Conservation (phyloP, 2,113 vertebrate genomes). For the Lipophrys pholis region DNA sequence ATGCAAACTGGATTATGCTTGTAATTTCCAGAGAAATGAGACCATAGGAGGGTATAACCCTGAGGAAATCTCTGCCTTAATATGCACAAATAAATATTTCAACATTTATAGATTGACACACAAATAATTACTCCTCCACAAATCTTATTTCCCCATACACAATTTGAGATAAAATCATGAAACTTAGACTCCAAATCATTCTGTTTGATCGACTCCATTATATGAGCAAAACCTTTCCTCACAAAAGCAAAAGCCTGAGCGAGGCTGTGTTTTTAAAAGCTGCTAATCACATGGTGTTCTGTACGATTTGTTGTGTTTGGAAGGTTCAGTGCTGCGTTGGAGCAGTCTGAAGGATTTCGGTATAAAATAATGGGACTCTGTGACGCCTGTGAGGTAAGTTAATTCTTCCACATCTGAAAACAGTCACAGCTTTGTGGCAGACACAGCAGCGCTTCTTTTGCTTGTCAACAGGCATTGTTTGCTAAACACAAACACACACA, state of each 20-base stretch:
- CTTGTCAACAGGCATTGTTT: constrained; percentile 32
- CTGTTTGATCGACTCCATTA: neutral
- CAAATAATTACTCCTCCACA: too few relatives aligned
- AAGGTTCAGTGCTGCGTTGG: neutral
- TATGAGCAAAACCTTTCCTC: neutral
- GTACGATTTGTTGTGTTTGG: constrained; percentile 15
- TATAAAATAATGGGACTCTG: constrained; percentile 27
- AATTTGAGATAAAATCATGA: too few relatives aligned
- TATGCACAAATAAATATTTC: too few relatives aligned
- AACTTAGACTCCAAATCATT: too few relatives aligned
- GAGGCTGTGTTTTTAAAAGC: neutral
- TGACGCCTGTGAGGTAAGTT: constrained; percentile 23
- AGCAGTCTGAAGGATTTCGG: constrained; percentile 30
- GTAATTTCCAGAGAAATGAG: too few relatives aligned
- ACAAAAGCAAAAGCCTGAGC: neutral
- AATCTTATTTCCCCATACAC: too few relatives aligned
- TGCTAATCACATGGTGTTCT: neutral
- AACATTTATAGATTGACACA: too few relatives aligned
- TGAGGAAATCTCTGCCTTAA: too few relatives aligned
- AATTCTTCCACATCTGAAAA: constrained; percentile 41
- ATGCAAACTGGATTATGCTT: too few relatives aligned
- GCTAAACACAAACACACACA: neutral
- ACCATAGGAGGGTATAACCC: too few relatives aligned
- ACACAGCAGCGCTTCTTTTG: constrained; percentile 8
- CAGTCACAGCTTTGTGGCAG: constrained; percentile 17